Conservation (phyloP, 2,113 vertebrate species). For the Cyanistes caeruleus region DNA sequence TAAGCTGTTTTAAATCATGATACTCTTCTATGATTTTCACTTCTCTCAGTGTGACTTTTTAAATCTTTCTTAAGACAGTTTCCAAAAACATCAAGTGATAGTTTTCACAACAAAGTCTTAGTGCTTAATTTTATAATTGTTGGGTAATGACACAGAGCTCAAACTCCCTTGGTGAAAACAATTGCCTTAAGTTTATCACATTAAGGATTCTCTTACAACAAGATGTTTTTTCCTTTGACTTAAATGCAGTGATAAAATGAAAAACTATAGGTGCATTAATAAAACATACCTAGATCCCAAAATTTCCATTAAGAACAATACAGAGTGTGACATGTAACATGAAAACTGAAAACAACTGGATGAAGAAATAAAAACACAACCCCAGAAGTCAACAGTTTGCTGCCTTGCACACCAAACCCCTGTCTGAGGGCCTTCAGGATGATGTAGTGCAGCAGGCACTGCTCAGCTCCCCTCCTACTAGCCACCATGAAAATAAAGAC, state of each 20-base stretch:
- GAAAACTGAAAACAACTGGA: neutral
- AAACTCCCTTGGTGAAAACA: neutral
- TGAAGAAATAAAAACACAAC: neutral
- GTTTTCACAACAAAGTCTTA: neutral
- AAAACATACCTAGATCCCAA: neutral
- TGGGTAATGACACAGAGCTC: neutral
- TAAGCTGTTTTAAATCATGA: neutral
- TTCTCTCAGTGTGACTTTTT: neutral
- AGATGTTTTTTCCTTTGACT: neutral
- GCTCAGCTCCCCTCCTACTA: neutral
- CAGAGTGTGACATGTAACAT: neutral
- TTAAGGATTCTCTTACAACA: neutral
- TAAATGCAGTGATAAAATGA: neutral
- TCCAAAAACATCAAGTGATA: neutral
- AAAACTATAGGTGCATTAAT: neutral
- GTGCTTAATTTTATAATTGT: neutral
- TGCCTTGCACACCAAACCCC: neutral
- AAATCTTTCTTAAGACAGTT: neutral
- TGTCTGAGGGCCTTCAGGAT: neutral
- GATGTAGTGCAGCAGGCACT: fast-evolving
- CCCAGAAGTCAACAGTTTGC: neutral
- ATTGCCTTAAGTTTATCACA: neutral
- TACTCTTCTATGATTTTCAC: neutral
- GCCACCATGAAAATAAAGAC: neutral
- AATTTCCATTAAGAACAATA: neutral